phyloP scores from a whole-genome alignment of 2,888 invertebrate genomes.

The Apotomis turbidana region DNA sequence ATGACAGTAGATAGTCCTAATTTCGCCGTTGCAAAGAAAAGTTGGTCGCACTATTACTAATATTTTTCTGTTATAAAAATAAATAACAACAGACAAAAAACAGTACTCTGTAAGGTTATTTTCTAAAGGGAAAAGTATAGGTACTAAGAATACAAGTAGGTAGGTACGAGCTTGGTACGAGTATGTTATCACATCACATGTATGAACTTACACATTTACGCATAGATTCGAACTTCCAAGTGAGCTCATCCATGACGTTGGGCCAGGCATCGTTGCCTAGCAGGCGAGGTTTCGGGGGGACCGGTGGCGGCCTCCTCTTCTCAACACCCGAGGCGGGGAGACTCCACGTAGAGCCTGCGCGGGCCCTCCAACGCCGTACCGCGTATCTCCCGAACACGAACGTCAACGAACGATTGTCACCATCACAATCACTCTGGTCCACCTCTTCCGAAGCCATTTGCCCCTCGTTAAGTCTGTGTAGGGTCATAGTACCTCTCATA shows the following conservation, averaged over 20 bases:
- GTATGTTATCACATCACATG: conserved; percentile 24
- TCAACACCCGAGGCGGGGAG: not conserved
- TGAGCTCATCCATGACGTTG: conserved; percentile 70
- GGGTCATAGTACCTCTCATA: conserved; percentile 15
- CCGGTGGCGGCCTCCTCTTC: conserved; percentile 5
- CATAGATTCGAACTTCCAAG: conserved; percentile 64
- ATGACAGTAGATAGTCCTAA: too few species aligned
- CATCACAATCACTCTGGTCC: conserved; percentile 50
- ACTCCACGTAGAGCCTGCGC: not conserved
- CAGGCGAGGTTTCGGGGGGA: conserved; percentile 47
- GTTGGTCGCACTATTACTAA: too few species aligned
- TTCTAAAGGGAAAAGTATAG: too few species aligned
- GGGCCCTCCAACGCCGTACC: conserved; percentile 1
- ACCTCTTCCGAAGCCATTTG: conserved; percentile 1
- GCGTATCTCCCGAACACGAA: conserved; percentile 28
- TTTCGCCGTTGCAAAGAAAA: too few species aligned
- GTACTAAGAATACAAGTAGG: not conserved
- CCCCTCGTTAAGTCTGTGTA: conserved; percentile 12
- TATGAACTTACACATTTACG: conserved; percentile 51
- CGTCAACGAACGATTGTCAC: conserved; percentile 35
- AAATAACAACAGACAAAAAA: too few species aligned
- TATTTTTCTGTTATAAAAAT: too few species aligned
- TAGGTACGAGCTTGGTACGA: not conserved
- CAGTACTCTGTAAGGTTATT: too few species aligned
- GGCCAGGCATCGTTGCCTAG: conserved; percentile 64